phyloP scores from a whole-genome alignment of 92 coral and sea anemone genomes.

The Desmophyllum pertusum region DNA sequence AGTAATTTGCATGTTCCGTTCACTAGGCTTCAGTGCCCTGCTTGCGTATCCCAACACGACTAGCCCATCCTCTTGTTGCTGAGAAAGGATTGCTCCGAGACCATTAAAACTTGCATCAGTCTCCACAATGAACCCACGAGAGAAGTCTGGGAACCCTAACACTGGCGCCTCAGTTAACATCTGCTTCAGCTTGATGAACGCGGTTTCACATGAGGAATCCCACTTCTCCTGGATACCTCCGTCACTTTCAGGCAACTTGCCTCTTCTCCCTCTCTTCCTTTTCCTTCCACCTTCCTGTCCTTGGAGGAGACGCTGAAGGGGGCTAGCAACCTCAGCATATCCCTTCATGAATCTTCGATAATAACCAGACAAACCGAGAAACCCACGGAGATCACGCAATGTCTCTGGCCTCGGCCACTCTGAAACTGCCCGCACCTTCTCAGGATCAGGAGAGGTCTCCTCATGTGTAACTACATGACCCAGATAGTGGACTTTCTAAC shows the following conservation, averaged over 20 bases:
- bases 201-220: constrained; percentile 55
- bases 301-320: constrained; percentile 55
- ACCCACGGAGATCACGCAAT: neutral
- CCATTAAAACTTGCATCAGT: constrained; percentile 57
- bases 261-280: constrained; percentile 25
- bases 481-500: constrained; percentile 48
- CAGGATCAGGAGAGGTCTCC: constrained; percentile 51
- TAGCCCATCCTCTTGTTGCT: constrained; percentile 43
- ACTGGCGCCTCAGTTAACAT: constrained; percentile 64
- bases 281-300: constrained; percentile 41
- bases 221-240: constrained; percentile 41
- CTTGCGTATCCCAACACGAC: no score
- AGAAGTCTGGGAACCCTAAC: constrained; percentile 66
- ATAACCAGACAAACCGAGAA: neutral
- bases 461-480: constrained; percentile 50
- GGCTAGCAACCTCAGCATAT: constrained; percentile 32
- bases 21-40: no score
- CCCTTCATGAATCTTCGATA: neutral
- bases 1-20: constrained; percentile 22
- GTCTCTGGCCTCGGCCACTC: constrained; percentile 60
- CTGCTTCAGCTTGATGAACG: constrained; percentile 53
- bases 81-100: constrained; percentile 40
- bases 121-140: constrained; percentile 50
- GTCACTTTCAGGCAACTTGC: neutral
- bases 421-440: constrained; percentile 58